Conservation (phyloP, 2,113 vertebrate genomes). For the Accipiter cooperii region DNA sequence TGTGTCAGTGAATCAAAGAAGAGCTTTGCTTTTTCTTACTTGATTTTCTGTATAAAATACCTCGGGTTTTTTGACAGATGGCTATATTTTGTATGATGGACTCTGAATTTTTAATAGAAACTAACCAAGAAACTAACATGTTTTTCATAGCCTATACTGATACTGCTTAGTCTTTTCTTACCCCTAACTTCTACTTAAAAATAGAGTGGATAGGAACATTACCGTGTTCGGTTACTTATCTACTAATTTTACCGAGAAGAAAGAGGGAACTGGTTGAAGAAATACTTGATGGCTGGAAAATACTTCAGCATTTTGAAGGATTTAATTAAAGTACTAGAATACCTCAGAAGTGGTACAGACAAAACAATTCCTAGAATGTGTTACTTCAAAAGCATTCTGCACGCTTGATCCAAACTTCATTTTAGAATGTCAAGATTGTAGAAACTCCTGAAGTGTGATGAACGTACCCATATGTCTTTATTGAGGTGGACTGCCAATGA, state of each 20-base stretch:
- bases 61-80: neutral
- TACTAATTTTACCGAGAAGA: neutral
- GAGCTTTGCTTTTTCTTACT: neutral
- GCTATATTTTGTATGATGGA: neutral
- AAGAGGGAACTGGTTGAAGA: neutral
- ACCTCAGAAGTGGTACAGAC: neutral
- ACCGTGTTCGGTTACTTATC: neutral
- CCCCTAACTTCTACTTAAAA: neutral
- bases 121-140: neutral
- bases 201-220: neutral
- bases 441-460: neutral
- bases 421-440: neutral
- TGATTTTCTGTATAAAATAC: neutral
- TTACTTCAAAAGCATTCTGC: constrained; percentile 14
- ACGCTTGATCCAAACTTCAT: neutral
- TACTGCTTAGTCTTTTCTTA: neutral
- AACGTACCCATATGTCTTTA: neutral
- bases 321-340: constrained; percentile 15
- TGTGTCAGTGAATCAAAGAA: neutral
- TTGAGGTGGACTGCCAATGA: neutral
- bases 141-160: neutral
- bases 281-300: constrained; percentile 22
- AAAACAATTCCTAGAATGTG: neutral
- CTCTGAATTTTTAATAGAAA: neutral
- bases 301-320: neutral